Conservation (phyloP, 2,113 vertebrate genomes). For the Chelonoidis abingdonii region DNA sequence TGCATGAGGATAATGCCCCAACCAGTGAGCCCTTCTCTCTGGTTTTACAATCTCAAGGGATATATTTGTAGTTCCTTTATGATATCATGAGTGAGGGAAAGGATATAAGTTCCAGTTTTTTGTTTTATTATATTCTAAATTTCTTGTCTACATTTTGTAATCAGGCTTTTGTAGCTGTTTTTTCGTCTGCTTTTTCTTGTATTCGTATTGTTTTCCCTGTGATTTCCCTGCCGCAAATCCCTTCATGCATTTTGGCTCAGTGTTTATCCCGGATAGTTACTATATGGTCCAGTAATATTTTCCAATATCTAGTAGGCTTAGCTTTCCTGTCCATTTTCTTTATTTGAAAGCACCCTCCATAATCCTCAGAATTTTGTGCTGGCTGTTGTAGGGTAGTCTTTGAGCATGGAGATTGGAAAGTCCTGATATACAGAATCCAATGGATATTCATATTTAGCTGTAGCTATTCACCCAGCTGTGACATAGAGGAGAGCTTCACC, state of each 20-base stretch:
- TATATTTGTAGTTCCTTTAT: neutral
- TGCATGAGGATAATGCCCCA: neutral
- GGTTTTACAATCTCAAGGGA: slow-evolving; percentile 1
- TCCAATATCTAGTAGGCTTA: neutral
- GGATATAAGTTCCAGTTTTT: neutral
- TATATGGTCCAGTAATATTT: neutral
- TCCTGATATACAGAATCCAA: fast-evolving
- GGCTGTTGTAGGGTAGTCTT: neutral
- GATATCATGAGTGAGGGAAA: neutral
- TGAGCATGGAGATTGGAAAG: neutral
- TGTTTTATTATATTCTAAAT: slow-evolving; percentile 31
- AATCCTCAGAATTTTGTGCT: slow-evolving; percentile 12
- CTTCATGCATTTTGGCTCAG: neutral
- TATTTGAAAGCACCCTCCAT: slow-evolving; percentile 12
- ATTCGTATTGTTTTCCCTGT: slow-evolving; percentile 1
- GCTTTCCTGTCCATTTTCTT: neutral
- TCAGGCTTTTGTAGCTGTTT: slow-evolving; percentile 25
- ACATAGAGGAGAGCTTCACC: neutral
- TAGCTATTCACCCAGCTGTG: neutral
- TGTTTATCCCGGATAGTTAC: neutral
- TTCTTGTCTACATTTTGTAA: neutral
- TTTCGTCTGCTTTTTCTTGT: slow-evolving; percentile 42
- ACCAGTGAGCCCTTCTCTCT: neutral
- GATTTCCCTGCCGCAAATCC: slow-evolving; percentile 35
- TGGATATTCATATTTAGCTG: neutral